Percentiles rank a stretch among this genome's conserved stretches.
Evolutionary conservation across 1,140 invertebrate species (phyloP).

Genomic region (Marisa cornuarietis): DNA sequence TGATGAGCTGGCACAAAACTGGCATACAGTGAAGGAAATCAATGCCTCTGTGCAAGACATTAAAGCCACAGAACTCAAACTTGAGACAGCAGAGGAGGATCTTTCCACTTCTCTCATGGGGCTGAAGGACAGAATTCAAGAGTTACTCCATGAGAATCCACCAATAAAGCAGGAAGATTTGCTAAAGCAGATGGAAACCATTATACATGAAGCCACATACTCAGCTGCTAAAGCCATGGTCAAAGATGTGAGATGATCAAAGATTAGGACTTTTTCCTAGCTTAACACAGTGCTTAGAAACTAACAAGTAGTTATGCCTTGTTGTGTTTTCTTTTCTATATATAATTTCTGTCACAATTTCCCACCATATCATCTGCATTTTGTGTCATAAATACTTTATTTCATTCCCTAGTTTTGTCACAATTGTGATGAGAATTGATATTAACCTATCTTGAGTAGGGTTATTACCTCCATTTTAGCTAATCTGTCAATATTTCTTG

Average conservation of each 20-base stretch:
- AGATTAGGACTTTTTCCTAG: no score
- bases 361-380: no score
- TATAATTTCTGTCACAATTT: no score
- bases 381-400: no score
- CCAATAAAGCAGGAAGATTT: background rate
- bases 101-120: background rate
- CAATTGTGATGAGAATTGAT: no score
- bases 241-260: background rate
- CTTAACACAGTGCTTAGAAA: no score
- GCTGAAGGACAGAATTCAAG: background rate
- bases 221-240: background rate
- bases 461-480: no score
- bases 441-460: no score
- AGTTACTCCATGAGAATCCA: background rate
- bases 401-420: no score
- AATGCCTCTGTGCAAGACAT: background rate
- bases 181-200: background rate
- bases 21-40: background rate
- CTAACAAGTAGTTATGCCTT: no score
- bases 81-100: background rate
- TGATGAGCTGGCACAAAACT: background rate
- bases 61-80: background rate
- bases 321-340: no score
- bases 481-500: no score
- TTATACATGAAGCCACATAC: background rate